Base-by-base conservation (phyloP, 2,113 vertebrate species). In the Actenoides hombroni region DNA sequence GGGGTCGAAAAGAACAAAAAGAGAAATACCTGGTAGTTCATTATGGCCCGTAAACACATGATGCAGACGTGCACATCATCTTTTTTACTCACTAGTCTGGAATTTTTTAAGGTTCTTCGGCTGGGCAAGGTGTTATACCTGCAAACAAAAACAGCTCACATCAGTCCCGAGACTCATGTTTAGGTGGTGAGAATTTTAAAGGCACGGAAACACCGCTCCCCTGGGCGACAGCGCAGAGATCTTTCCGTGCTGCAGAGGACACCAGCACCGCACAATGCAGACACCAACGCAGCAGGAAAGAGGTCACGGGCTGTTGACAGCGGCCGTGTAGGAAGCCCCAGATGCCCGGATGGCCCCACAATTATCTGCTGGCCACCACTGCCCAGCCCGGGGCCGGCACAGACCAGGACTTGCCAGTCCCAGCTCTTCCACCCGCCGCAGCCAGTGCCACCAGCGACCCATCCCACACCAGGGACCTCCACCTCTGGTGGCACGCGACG, bases 21-120 rank as follows among this genome's bases (percentile, higher is more conserved):
- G 37, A 86, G 46, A 44, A 74, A 11, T 92, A 99, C 99, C 99
- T 99, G 99, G 94, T 99, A 99, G 96, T 99, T 99, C 99, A 99
- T 99, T 80, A 99, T 99, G 96, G 99, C 99, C 76, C 99, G 89
- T 26, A 99, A 96, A 97, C 99, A 99, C 99, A 99, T 99, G 98
- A 99, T 98, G 96, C 99, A 99, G 49, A 99, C 99, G 2, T 99
- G 99, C 7, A 99, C 99, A 1, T 99, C 99, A 6, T 99, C 99
- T 90, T 99, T 99, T 89, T 99, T 99, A 69, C 99, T 99, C 94
- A 99, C 99, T 71, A 99, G 91, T 76, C 99, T 97, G 35, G 99
- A 99, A 73, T 99, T 99, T 83, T 99, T 99, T 31, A 99, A 97
- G 0, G 99, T 99, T 44, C 99, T 98, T 44, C 99, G 98, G 97